phyloP scores from a whole-genome alignment of 2,888 invertebrate genomes.

The Griposia aprilina region DNA sequence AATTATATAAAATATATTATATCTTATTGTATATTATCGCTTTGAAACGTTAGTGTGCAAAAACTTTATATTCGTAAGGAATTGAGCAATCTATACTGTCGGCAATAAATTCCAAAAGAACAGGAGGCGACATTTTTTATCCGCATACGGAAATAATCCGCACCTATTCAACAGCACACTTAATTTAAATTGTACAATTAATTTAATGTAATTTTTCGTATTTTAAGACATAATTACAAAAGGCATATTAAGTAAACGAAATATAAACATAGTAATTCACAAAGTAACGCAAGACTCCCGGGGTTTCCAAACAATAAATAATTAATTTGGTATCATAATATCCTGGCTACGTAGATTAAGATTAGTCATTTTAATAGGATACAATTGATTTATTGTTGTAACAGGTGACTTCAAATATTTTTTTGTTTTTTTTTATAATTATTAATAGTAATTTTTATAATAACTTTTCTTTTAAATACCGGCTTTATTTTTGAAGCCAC shows the following conservation, averaged over 20 bases:
- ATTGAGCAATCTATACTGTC: constrained; percentile 77
- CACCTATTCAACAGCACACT: constrained; percentile 48
- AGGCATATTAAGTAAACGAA: not conserved
- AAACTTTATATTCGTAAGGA: constrained; percentile 65
- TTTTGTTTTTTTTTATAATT: too few relatives aligned
- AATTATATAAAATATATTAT: too few relatives aligned
- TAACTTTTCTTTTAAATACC: too few relatives aligned
- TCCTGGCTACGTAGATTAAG: not conserved
- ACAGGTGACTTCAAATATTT: not conserved
- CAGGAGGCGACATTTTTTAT: constrained; percentile 70
- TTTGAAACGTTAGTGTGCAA: constrained; percentile 13
- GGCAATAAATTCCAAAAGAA: constrained; percentile 76
- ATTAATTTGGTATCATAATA: not conserved
- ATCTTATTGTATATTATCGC: constrained; percentile 30
- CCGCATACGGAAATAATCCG: constrained; percentile 69
- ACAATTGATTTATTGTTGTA: not conserved
- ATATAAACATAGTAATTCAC: not conserved
- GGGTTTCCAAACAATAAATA: not conserved
- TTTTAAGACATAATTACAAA: not conserved
- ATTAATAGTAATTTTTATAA: too few relatives aligned
- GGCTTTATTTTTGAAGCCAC: too few relatives aligned
- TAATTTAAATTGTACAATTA: constrained; percentile 28
- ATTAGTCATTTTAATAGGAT: not conserved
- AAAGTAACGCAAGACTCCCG: not conserved
- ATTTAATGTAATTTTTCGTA: constrained; percentile 5